Base-by-base conservation (phyloP, 2,797 vertebrate species). In the Xiphophorus birchmanni region DNA sequence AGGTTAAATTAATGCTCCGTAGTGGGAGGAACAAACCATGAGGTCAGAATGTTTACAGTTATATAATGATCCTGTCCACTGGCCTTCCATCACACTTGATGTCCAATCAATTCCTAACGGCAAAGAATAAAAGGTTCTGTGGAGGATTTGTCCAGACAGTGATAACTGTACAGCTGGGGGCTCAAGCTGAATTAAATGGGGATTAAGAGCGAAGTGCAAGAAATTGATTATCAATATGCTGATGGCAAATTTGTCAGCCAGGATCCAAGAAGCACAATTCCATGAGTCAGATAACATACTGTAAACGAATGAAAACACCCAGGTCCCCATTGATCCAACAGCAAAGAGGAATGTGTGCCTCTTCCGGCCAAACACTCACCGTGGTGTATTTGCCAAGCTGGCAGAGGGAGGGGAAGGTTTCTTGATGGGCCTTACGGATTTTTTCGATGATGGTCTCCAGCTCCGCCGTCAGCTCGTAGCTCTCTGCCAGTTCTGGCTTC, bases 351-450 rank as follows among this genome's bases (percentile, higher is more conserved):
- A 40, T 58, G 48, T 79, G 52, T 0, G 35, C 4, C 29, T 60
- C 73, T 54, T 8, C 69, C 42, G 37, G n/a, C 4, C 45, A 9
- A 35, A 45, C 69, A 93, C 97, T 96, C 93, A 99, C 98, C 73
- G 98, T 99, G 92, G 97, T 99, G 91, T 99, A 99, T 94, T 99
- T 99, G 77, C 98, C 98, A 91, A 99, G 96, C 96, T 99, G 98
- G 94, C 98, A 99, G 91, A 99, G 97, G 0, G 98, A 99, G 40
- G 98, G 98, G 88, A 99, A 99, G 44, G 98, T 99, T 94, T 99
- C 98, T 93, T 99, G 98, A 94, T 99, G 98, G 85, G 98, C 98
- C 93, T 97, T 98, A 5, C 97, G 96, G 83, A 99, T 98, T 96
- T 98, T 99, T 89, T 99, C 98, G 29, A 98, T 97, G 93, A 99